These are phyloP conservation scores for Micrasema longulum DNA, from an alignment of 1,140 invertebrate genomes.

Conservation along the genomic window DNA sequence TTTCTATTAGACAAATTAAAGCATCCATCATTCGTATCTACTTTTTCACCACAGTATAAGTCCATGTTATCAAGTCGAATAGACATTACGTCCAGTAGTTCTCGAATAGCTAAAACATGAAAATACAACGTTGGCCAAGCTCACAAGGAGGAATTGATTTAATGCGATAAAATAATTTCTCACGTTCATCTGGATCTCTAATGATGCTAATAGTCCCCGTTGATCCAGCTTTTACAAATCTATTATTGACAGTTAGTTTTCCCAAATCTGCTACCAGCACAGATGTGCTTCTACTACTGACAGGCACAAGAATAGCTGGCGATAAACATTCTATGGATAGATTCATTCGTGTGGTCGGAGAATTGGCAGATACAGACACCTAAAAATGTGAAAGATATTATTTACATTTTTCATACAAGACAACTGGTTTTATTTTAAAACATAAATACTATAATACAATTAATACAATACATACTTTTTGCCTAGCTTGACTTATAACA, in stretches of 20 bases:
- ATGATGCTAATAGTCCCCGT: conserved; percentile 69
- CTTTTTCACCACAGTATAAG: conserved; percentile 68
- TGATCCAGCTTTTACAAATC: conserved; percentile 74
- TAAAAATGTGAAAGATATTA: conserved; percentile 39
- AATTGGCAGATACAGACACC: conserved; percentile 58
- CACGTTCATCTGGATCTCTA: conserved; percentile 56
- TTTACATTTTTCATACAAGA: no score
- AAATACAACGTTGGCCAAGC: conserved; percentile 3
- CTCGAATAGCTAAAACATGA: conserved; percentile 52
- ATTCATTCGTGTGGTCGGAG: conserved; percentile 60
- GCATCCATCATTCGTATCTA: conserved; percentile 25
- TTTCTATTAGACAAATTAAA: conserved; percentile 16
- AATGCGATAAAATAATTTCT: conserved; percentile 43
- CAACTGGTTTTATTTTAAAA: no score
- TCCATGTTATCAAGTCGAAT: conserved; percentile 87
- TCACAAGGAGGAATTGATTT: no score
- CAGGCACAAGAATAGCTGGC: conserved; percentile 89
- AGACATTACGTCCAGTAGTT: conserved; percentile 81
- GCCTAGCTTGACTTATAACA: conserved; percentile 63
- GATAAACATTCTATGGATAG: conserved; percentile 78
- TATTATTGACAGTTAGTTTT: conserved; percentile 83
- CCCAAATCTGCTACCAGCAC: conserved; percentile 87
- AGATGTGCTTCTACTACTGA: conserved; percentile 82
- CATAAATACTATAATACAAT: neutral
- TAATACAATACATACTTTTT: conserved; percentile 58